These are phyloP conservation scores for Muscicapa adusta DNA, from an alignment of 2,113 vertebrate species.

Conservation along the genomic window DNA sequence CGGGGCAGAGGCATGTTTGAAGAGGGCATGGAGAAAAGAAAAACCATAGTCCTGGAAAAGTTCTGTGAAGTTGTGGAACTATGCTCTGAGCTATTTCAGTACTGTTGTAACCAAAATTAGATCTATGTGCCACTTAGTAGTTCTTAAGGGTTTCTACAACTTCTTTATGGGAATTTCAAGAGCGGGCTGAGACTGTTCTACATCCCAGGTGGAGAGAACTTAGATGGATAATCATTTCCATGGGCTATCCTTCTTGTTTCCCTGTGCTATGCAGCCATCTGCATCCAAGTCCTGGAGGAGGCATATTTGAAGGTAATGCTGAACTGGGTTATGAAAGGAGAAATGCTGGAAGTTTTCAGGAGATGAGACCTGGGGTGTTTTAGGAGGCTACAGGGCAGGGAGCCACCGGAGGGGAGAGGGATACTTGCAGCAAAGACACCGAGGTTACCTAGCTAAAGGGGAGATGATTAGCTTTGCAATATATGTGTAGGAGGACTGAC, in stretches of 20 bases:
- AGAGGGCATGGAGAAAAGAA: background rate
- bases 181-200: background rate
- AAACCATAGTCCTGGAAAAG: background rate
- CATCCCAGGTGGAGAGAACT: background rate
- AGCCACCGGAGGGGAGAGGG: background rate
- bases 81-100: background rate
- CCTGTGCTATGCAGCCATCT: background rate
- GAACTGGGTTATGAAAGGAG: background rate
- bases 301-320: background rate
- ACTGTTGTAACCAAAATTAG: background rate
- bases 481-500: background rate
- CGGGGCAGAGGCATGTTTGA: background rate
- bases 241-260: background rate
- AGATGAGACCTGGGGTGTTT: background rate
- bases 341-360: background rate
- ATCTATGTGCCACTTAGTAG: background rate
- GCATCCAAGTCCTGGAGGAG: background rate
- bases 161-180: background rate
- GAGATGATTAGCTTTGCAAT: background rate
- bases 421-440: rapidly evolving
- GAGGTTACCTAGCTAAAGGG: background rate
- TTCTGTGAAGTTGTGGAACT: background rate
- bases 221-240: background rate
- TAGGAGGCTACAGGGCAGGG: background rate
- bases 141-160: background rate